A percentile compares a stretch with the other conserved stretches of the same genome.
Conservation (phyloP, 2,113 vertebrate species). For the Scalopus aquaticus region DNA sequence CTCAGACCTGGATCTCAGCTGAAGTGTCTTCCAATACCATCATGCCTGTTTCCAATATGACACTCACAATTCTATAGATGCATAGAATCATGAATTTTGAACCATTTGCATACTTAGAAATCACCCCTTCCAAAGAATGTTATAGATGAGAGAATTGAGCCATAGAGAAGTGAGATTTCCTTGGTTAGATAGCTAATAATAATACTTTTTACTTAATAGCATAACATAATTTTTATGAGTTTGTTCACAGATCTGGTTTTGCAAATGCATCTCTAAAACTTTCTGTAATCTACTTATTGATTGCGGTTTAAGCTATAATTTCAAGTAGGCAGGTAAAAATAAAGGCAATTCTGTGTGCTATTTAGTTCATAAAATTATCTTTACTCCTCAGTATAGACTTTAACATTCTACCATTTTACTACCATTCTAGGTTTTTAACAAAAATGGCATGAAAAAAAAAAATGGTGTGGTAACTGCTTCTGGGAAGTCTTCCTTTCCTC, state of each 20-base stretch:
- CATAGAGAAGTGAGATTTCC: not conserved
- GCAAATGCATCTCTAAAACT: not conserved
- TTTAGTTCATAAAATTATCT: conserved; percentile 3
- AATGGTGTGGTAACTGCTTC: not conserved
- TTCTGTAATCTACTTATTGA: not conserved
- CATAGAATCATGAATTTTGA: not conserved
- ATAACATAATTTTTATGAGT: not conserved
- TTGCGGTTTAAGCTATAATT: conserved; percentile 22
- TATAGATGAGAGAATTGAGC: not conserved
- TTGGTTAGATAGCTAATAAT: conserved; percentile 11
- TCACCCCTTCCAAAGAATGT: not conserved
- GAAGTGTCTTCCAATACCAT: not conserved
- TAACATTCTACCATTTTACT: not conserved
- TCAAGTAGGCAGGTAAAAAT: not conserved
- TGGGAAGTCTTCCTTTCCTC: too few species aligned
- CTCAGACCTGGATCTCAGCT: not conserved
- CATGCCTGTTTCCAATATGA: not conserved
- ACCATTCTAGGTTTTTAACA: not conserved
- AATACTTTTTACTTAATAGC: not conserved
- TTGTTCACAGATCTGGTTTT: not conserved
- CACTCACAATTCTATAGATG: not conserved
- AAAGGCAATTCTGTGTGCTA: not conserved
- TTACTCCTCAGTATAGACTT: not conserved
- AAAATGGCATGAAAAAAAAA: not conserved
- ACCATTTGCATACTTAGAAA: not conserved